phyloP scores from a whole-genome alignment of 2,797 vertebrate genomes.

The Clamator glandarius region DNA sequence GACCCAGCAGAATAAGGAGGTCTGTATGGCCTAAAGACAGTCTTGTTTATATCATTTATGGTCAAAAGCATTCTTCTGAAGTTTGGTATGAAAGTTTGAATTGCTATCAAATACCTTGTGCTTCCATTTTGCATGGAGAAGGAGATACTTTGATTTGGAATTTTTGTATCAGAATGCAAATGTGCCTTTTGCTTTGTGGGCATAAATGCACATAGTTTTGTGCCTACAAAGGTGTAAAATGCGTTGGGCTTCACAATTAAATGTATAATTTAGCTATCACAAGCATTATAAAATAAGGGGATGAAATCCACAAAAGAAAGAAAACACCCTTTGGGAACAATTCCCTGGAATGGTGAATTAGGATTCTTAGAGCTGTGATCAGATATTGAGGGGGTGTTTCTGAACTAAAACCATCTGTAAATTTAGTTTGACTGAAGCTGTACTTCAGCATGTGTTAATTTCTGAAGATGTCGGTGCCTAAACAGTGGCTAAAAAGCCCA shows the following conservation, averaged over 20 bases:
- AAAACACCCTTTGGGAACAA: neutral
- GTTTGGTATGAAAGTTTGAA: neutral
- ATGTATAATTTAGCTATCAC: neutral
- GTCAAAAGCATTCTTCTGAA: neutral
- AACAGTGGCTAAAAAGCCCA: neutral
- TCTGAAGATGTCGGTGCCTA: neutral
- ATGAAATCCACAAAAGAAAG: neutral
- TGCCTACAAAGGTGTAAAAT: neutral
- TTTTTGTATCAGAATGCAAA: neutral
- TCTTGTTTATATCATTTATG: neutral
- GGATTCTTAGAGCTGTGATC: neutral
- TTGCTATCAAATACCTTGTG: neutral
- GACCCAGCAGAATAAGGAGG: slow-evolving; percentile 99
- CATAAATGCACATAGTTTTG: neutral
- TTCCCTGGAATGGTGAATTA: neutral
- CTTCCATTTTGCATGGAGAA: neutral
- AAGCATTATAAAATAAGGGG: neutral
- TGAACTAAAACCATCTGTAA: neutral
- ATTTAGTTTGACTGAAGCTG: neutral
- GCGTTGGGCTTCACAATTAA: neutral
- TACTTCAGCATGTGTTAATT: neutral
- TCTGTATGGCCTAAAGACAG: slow-evolving; percentile 57
- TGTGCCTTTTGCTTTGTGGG: neutral
- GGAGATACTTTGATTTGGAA: neutral
- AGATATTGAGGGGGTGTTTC: neutral